phyloP scores from a whole-genome alignment of 2,888 invertebrate genomes.

The Euplagia quadripunctaria region DNA sequence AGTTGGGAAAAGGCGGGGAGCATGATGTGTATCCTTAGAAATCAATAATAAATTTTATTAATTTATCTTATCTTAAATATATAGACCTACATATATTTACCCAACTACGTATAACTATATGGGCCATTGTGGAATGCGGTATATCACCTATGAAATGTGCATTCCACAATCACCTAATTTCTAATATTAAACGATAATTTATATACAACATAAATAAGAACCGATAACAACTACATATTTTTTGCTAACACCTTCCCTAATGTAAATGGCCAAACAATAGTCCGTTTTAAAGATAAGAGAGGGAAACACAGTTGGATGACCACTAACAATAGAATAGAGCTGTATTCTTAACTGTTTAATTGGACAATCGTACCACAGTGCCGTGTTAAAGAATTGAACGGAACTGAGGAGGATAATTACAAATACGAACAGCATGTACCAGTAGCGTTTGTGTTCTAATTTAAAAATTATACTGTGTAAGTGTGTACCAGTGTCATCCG shows the following conservation, averaged over 20 bases:
- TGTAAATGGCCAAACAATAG: conserved; percentile 45
- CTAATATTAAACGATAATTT: neutral
- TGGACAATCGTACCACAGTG: conserved; percentile 37
- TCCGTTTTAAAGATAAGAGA: conserved; percentile 28
- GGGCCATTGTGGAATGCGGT: neutral
- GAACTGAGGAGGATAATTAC: neutral
- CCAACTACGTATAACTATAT: too few species aligned
- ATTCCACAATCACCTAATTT: neutral
- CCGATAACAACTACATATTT: neutral
- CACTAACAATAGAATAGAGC: conserved; percentile 43
- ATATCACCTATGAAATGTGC: neutral
- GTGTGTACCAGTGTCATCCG: neutral
- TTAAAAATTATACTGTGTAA: neutral
- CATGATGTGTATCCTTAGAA: too few species aligned
- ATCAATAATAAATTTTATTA: too few species aligned
- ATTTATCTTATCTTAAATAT: too few species aligned
- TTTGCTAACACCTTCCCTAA: conserved; percentile 28
- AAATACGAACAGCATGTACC: neutral
- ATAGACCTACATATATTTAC: too few species aligned
- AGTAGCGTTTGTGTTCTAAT: neutral
- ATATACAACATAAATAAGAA: neutral
- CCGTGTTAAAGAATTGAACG: conserved; percentile 31
- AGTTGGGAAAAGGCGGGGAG: too few species aligned
- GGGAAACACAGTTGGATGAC: conserved; percentile 48
- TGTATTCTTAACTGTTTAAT: conserved; percentile 43